A percentile compares a stretch with the other conserved stretches of the same genome.
These are phyloP conservation scores for Lamproptera curius DNA, from an alignment of 2,888 invertebrate genomes.

Conservation along the genomic window DNA sequence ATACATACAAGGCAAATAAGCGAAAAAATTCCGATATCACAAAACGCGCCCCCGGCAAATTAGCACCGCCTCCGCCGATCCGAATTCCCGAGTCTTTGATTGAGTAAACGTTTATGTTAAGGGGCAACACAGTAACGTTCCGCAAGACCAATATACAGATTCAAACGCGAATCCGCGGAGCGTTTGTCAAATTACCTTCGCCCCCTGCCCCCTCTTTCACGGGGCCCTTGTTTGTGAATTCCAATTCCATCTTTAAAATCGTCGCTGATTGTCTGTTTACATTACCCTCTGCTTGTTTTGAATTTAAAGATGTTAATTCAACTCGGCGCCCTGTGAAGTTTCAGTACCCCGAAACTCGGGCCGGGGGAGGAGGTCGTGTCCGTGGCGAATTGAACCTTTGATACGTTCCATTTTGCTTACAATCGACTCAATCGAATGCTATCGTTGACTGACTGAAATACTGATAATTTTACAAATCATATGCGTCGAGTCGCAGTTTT, in stretches of 20 bases:
- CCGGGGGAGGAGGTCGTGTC: conserved; percentile 30
- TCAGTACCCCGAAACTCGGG: conserved; percentile 24
- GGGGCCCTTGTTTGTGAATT: conserved; percentile 39
- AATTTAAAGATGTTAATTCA: conserved; percentile 56
- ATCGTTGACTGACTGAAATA: too few species aligned
- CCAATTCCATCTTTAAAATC: conserved; percentile 69
- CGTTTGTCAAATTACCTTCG: conserved; percentile 58
- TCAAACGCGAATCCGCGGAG: conserved; percentile 42
- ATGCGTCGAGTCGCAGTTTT: too few species aligned
- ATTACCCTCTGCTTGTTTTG: conserved; percentile 66
- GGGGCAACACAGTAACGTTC: conserved; percentile 23
- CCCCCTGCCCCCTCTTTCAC: conserved; percentile 29
- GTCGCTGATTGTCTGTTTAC: conserved; percentile 74
- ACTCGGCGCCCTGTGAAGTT: conserved; percentile 41
- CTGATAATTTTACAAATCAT: too few species aligned
- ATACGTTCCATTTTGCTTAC: conserved; percentile 58
- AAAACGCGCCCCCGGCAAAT: conserved; percentile 7
- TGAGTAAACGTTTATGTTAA: conserved; percentile 31
- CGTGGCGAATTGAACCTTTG: conserved; percentile 48
- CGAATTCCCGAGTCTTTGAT: conserved; percentile 17
- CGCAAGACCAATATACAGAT: conserved; percentile 26
- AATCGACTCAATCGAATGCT: conserved; percentile 41
- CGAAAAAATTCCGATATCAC: background rate
- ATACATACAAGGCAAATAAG: background rate
- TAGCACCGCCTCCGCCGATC: conserved; percentile 7